Percentiles rank a stretch among this genome's conserved stretches.
phyloP scores from a whole-genome alignment of 2,797 vertebrate species.

The Sternotherus odoratus region DNA sequence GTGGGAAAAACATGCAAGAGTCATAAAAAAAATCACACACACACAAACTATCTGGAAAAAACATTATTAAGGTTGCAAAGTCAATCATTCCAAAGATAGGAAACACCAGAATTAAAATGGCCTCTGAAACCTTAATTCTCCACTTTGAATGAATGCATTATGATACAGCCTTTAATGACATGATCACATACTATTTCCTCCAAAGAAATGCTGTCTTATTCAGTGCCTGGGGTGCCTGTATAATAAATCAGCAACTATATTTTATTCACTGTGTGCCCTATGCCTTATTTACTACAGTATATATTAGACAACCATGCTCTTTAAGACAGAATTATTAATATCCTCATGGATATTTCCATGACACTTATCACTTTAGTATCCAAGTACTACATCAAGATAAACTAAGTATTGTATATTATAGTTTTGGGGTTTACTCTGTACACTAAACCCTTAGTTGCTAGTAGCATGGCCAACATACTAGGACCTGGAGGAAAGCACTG shows the following conservation, averaged over 20 bases:
- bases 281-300: neutral
- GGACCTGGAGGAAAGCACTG: neutral
- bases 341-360: neutral
- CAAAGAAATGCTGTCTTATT: constrained; percentile 6
- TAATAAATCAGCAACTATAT: neutral
- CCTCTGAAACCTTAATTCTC: neutral
- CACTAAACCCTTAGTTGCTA: neutral
- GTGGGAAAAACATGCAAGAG: neutral
- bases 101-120: neutral
- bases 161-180: neutral
- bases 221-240: constrained; percentile 13
- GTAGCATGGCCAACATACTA: neutral
- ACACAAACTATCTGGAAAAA: neutral
- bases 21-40: neutral
- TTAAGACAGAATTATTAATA: neutral
- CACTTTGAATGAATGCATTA: neutral
- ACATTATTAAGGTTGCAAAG: neutral
- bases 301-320: neutral
- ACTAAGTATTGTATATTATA: too few relatives aligned
- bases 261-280: neutral
- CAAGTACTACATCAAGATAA: neutral
- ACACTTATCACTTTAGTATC: neutral
- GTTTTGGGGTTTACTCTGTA: neutral
- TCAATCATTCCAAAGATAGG: neutral
- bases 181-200: constrained; percentile 21